Percentiles rank a stretch among this genome's conserved stretches.
These are phyloP conservation scores for Drosophila mimica DNA, from an alignment of 2,888 invertebrate genomes.

Conservation along the genomic window DNA sequence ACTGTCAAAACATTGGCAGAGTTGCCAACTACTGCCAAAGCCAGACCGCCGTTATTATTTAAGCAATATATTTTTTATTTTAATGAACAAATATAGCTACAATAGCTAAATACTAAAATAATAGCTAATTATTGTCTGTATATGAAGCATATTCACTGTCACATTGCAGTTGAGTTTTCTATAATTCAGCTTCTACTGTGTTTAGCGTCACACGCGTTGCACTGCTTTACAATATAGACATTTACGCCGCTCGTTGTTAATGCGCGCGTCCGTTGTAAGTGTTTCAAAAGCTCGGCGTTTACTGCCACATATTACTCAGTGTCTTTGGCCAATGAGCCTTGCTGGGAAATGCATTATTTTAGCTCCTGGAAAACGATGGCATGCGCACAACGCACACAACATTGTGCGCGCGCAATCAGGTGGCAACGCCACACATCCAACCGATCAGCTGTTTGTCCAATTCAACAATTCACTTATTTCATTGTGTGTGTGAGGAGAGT, in stretches of 20 bases:
- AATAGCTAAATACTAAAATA: neutral
- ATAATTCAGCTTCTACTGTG: slow-evolving; percentile 4
- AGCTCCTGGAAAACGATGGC: slow-evolving; percentile 58
- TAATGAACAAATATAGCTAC: slow-evolving; percentile 7
- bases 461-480: slow-evolving; percentile 53
- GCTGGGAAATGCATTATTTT: slow-evolving; percentile 49
- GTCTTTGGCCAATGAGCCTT: slow-evolving; percentile 44
- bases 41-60: slow-evolving; percentile 43
- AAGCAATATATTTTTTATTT: slow-evolving; percentile 26
- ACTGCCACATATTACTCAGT: slow-evolving; percentile 50
- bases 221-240: slow-evolving; percentile 25
- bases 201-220: slow-evolving; percentile 14
- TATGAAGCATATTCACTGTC: slow-evolving; percentile 3
- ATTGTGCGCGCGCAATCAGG: slow-evolving; percentile 40
- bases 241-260: slow-evolving; percentile 21
- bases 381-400: slow-evolving; percentile 57
- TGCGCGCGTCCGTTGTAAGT: slow-evolving; percentile 47
- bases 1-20: slow-evolving; percentile 66
- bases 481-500: neutral
- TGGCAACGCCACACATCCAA: slow-evolving; percentile 58
- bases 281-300: slow-evolving; percentile 75
- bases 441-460: slow-evolving; percentile 49
- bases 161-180: slow-evolving; percentile 3
- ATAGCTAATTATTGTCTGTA: neutral
- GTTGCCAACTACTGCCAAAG: slow-evolving; percentile 52